A percentile compares a stretch with the other conserved stretches of the same genome.
These are phyloP conservation scores for Cryptomyrus ogoouensis DNA, from an alignment of 2,113 vertebrate genomes.

Conservation along the genomic window DNA sequence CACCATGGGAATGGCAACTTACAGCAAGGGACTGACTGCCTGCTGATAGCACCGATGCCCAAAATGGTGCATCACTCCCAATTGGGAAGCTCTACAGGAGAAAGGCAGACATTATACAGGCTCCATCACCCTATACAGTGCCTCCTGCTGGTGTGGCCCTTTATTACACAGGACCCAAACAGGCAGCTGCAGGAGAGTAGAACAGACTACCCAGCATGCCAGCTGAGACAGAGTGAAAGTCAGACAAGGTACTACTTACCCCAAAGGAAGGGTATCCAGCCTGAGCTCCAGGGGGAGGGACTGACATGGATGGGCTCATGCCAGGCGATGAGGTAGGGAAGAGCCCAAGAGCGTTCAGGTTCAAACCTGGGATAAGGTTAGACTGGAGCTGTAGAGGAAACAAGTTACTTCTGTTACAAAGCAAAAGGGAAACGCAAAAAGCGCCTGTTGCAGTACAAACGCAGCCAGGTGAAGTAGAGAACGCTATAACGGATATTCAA, in stretches of 20 bases:
- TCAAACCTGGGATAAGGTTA: conserved; percentile 95
- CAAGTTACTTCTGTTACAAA: background rate
- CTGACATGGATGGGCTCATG: conserved; percentile 77
- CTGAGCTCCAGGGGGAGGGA: conserved; percentile 75
- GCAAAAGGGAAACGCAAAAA: background rate
- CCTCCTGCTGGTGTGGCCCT: background rate
- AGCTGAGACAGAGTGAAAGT: background rate
- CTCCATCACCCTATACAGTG: background rate
- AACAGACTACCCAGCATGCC: background rate
- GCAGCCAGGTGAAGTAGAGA: background rate
- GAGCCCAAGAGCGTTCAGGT: conserved; percentile 93
- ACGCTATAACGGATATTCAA: background rate
- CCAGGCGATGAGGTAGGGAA: conserved; percentile 84
- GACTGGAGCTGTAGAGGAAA: conserved; percentile 82
- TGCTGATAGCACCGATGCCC: conserved; percentile 54
- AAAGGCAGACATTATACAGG: conserved; percentile 46
- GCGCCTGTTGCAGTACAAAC: background rate
- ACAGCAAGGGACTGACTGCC: conserved; percentile 57
- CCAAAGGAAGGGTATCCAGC: conserved; percentile 82
- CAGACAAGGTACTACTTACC: conserved; percentile 62
- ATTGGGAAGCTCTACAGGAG: conserved; percentile 60
- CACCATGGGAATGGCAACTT: conserved; percentile 55
- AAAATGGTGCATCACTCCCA: conserved; percentile 58
- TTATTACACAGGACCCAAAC: background rate
- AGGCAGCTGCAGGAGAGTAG: background rate